Percentiles rank a stretch among this genome's conserved stretches.
phyloP scores from a whole-genome alignment of 37 sponge, comb jelly and placozoan species.

The Dysidea cf. avara region DNA sequence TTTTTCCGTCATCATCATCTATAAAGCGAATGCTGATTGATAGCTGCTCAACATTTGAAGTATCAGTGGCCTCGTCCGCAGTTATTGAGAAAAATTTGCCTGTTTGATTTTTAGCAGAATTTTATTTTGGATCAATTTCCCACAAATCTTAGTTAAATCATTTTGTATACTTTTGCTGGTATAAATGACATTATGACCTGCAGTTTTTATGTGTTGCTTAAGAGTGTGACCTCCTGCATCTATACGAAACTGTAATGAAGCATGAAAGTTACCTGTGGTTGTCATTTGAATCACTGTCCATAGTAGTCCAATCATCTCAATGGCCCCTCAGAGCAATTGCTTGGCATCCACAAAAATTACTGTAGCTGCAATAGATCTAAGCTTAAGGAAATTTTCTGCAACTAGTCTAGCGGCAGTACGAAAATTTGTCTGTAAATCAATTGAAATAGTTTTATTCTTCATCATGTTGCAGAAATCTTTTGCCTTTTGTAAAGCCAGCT shows the following conservation, averaged over 20 bases:
- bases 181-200: slow-evolving; percentile 48
- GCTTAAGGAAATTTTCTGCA: slow-evolving; percentile 34
- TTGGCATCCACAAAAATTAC: too few species aligned
- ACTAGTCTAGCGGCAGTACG: slow-evolving; percentile 6
- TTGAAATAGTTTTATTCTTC: slow-evolving; percentile 8
- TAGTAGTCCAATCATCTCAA: slow-evolving; percentile 39
- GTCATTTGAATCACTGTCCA: slow-evolving; percentile 19
- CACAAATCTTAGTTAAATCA: slow-evolving; percentile 54
- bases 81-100: slow-evolving; percentile 61
- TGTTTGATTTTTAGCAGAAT: slow-evolving; percentile 30
- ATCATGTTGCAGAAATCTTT: slow-evolving; percentile 20
- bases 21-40: slow-evolving; percentile 21
- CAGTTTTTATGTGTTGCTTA: slow-evolving; percentile 43
- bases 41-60: slow-evolving; percentile 58
- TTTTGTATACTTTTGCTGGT: slow-evolving; percentile 66
- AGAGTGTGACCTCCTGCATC: slow-evolving; percentile 56
- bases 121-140: slow-evolving; percentile 41
- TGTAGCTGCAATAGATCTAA: slow-evolving; percentile 52
- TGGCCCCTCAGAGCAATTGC: slow-evolving; percentile 58
- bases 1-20: not conserved
- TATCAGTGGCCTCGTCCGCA: slow-evolving; percentile 73
- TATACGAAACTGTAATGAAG: too few species aligned
- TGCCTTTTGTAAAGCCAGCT: slow-evolving; percentile 24
- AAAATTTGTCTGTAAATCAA: slow-evolving; percentile 42
- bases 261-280: too few species aligned